phyloP scores from a whole-genome alignment of 1,140 invertebrate genomes.

The Trichonephila clavipes region DNA sequence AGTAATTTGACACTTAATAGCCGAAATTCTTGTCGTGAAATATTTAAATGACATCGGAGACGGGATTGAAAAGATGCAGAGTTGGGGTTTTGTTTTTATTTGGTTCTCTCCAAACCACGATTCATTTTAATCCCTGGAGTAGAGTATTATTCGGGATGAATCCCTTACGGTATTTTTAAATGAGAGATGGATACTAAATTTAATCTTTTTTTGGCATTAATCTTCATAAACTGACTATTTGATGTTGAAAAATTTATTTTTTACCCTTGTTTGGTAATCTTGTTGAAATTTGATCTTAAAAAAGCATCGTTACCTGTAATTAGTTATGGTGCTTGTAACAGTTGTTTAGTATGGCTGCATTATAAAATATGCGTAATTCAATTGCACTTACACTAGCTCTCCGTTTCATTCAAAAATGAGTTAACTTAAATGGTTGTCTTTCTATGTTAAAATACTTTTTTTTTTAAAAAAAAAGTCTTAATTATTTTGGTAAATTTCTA shows the following conservation, averaged over 20 bases:
- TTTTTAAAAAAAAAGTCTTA: too few relatives aligned
- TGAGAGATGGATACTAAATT: background rate
- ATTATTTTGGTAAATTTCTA: too few relatives aligned
- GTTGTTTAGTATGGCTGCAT: too few relatives aligned
- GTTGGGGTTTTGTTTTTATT: background rate
- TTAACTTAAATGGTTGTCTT: too few relatives aligned
- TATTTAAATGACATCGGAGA: background rate
- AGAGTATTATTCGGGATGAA: background rate
- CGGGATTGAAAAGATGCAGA: background rate
- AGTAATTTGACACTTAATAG: constrained; percentile 28
- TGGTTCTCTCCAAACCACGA: background rate
- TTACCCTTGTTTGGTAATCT: too few relatives aligned
- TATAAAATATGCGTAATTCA: too few relatives aligned
- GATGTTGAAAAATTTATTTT: background rate
- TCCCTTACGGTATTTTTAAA: background rate
- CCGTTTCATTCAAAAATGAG: too few relatives aligned
- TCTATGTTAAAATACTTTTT: too few relatives aligned
- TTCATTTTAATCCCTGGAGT: background rate
- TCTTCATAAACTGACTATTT: background rate
- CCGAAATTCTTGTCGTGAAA: constrained; percentile 13
- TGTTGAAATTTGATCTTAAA: too few relatives aligned
- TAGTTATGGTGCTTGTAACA: too few relatives aligned
- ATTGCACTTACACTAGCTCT: too few relatives aligned
- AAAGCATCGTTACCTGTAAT: too few relatives aligned
- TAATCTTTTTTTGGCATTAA: background rate